A percentile compares a stretch with the other conserved stretches of the same genome.
Evolutionary conservation across 2,113 vertebrate genomes (phyloP).

Genomic region (Pelecanoides urinatrix): DNA sequence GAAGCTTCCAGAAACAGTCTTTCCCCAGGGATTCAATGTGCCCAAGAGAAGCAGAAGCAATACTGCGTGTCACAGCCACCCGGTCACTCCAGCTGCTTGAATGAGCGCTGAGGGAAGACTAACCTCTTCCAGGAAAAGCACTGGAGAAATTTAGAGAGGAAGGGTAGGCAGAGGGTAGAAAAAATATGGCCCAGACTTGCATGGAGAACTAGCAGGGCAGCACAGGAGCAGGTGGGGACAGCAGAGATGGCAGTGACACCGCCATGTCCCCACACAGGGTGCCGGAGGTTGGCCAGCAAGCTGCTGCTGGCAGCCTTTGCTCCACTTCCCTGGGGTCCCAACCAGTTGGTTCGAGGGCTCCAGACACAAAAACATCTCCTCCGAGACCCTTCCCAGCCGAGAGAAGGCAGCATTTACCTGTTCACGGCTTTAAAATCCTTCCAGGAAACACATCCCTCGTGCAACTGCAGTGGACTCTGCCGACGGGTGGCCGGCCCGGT

Average conservation of each 20-base stretch:
- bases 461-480: too few relatives aligned
- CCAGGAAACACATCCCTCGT: neutral
- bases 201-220: neutral
- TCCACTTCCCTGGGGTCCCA: neutral
- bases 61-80: rapidly evolving
- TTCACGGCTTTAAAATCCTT: neutral
- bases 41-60: neutral
- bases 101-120: neutral
- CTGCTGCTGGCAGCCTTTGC: neutral
- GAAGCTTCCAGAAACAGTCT: neutral
- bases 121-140: neutral
- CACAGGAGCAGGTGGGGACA: neutral
- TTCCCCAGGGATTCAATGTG: rapidly evolving
- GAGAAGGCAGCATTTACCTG: neutral
- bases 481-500: rapidly evolving
- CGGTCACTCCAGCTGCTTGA: too few relatives aligned
- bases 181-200: neutral
- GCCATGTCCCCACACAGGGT: neutral
- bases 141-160: neutral
- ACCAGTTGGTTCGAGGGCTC: neutral
- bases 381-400: neutral
- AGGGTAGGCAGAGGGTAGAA: neutral
- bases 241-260: rapidly evolving
- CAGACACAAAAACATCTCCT: neutral
- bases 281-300: neutral